These are phyloP conservation scores for Drosophila multiciliata DNA, from an alignment of 2,888 invertebrate species.

Conservation along the genomic window DNA sequence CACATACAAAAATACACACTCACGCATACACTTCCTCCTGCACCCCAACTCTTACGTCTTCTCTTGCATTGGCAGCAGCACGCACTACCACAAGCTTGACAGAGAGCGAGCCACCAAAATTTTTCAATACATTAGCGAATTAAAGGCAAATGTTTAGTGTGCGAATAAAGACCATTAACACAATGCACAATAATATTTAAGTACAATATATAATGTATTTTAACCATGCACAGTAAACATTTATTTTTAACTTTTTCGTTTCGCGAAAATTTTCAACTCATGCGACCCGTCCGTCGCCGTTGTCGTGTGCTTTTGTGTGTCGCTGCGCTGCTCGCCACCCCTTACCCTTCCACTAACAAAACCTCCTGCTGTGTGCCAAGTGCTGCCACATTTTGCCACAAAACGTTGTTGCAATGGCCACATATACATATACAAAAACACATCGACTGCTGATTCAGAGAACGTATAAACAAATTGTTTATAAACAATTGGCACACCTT, in stretches of 20 bases:
- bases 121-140: constrained; percentile 60
- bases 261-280: constrained; percentile 78
- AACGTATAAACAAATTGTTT: constrained; percentile 37
- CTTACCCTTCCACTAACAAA: background rate
- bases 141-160: constrained; percentile 17
- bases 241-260: constrained; percentile 80
- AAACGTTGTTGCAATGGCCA: constrained; percentile 21
- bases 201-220: constrained; percentile 49
- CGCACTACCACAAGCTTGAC: constrained; percentile 51
- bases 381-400: constrained; percentile 52
- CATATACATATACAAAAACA: background rate
- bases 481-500: constrained; percentile 52
- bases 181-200: constrained; percentile 41
- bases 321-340: constrained; percentile 37
- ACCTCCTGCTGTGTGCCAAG: constrained; percentile 37
- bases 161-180: constrained; percentile 34
- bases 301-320: constrained; percentile 76
- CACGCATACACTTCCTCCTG: constrained; percentile 5
- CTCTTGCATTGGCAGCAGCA: constrained; percentile 43
- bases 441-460: background rate
- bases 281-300: constrained; percentile 65
- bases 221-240: constrained; percentile 74
- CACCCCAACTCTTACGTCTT: constrained; percentile 32
- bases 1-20: background rate
- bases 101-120: constrained; percentile 52